These are phyloP conservation scores for Biston stratarius DNA, from an alignment of 2,888 invertebrate species.

Conservation along the genomic window DNA sequence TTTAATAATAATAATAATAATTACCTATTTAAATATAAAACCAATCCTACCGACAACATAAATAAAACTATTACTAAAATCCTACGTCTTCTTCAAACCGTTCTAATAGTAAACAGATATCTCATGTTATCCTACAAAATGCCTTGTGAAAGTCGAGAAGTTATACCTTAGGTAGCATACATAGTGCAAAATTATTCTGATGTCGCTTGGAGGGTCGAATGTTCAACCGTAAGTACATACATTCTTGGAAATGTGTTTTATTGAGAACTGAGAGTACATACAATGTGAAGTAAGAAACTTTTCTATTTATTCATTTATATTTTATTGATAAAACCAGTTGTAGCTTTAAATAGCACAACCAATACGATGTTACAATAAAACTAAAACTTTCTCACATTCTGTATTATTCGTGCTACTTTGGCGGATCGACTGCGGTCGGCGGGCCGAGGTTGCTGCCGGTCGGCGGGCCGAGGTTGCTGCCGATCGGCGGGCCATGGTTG, in stretches of 20 bases:
- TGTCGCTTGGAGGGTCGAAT: slow-evolving; percentile 49
- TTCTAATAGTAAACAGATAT: slow-evolving; percentile 52
- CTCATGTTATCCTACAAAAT: slow-evolving; percentile 61
- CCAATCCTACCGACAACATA: slow-evolving; percentile 13
- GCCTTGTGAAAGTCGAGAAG: slow-evolving; percentile 40
- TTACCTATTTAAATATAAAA: neutral
- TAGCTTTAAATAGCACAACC: too few relatives aligned
- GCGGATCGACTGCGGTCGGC: too few relatives aligned
- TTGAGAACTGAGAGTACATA: slow-evolving; percentile 3
- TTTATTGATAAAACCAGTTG: too few relatives aligned
- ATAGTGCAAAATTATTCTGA: slow-evolving; percentile 73
- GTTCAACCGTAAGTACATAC: slow-evolving; percentile 38
- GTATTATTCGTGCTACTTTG: too few relatives aligned
- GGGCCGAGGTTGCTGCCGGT: too few relatives aligned
- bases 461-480: too few relatives aligned
- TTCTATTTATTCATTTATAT: too few relatives aligned
- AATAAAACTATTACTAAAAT: slow-evolving; percentile 27
- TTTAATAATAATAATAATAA: too few relatives aligned
- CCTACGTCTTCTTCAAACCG: slow-evolving; percentile 8
- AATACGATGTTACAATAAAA: too few relatives aligned
- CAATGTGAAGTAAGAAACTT: too few relatives aligned
- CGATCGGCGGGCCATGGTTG: too few relatives aligned
- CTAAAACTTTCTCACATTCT: too few relatives aligned
- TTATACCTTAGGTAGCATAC: slow-evolving; percentile 61
- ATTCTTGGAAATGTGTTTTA: slow-evolving; percentile 23